Percentiles rank a stretch among this genome's conserved stretches.
Conservation (phyloP, 2,113 vertebrate genomes). For the Copsychus sechellarum region DNA sequence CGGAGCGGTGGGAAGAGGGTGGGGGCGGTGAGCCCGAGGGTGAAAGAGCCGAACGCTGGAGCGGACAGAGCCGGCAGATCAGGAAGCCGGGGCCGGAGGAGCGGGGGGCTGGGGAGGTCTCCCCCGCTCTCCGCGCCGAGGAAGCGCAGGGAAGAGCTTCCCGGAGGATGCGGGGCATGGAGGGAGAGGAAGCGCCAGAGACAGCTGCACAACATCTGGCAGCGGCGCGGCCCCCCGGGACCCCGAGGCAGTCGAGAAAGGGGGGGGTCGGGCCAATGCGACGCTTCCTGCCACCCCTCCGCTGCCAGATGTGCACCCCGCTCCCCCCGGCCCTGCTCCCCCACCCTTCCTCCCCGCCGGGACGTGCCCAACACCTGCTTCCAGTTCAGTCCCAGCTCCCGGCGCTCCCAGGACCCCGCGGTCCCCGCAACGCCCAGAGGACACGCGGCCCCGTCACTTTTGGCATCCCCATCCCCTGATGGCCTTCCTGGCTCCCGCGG, state of each 20-base stretch:
- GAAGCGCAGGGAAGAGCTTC: constrained; percentile 64
- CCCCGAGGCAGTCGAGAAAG: neutral
- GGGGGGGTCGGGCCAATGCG: neutral
- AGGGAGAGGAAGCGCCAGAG: constrained; percentile 61
- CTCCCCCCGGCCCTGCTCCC: neutral
- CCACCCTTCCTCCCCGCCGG: neutral
- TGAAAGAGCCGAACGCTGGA: neutral
- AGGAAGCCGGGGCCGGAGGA: constrained; percentile 48
- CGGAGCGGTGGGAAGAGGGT: neutral
- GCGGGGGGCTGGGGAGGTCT: neutral
- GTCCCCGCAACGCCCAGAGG: neutral
- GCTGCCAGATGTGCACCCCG: constrained; percentile 30
- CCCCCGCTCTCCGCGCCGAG: neutral
- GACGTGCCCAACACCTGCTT: constrained; percentile 30
- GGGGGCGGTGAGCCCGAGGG: neutral
- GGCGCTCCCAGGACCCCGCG: neutral
- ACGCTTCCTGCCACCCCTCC: constrained; percentile 41
- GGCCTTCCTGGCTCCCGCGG: neutral
- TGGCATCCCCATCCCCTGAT: neutral
- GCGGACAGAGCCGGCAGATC: neutral
- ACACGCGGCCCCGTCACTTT: neutral
- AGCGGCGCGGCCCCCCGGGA: neutral
- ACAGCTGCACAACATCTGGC: constrained; percentile 80
- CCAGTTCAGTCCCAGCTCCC: neutral
- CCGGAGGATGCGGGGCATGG: constrained; percentile 55